Percentiles rank a stretch among this genome's conserved stretches.
These are phyloP conservation scores for Spisula subtruncata DNA, from an alignment of 2,888 invertebrate species.

Conservation along the genomic window DNA sequence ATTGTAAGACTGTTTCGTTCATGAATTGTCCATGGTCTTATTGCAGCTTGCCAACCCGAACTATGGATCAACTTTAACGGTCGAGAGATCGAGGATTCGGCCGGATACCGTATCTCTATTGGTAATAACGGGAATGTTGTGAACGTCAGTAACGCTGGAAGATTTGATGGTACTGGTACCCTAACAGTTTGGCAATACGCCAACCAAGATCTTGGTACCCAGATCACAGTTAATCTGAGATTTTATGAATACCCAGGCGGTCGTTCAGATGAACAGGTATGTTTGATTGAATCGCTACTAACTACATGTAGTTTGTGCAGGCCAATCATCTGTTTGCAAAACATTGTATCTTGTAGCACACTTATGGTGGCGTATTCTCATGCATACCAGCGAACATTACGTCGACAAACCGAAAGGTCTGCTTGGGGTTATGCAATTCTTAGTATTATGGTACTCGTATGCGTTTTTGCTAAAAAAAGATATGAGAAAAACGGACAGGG, in stretches of 20 bases:
- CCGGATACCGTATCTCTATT: constrained; percentile 70
- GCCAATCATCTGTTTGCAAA: no score
- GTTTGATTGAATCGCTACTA: no score
- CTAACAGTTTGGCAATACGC: constrained; percentile 74
- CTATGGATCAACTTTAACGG: constrained; percentile 72
- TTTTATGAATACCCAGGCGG: constrained; percentile 75
- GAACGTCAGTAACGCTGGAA: constrained; percentile 73
- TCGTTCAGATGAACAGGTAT: constrained; percentile 69
- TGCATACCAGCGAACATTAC: no score
- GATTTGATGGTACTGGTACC: constrained; percentile 74
- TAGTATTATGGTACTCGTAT: no score
- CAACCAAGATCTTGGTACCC: constrained; percentile 70
- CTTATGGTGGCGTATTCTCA: no score
- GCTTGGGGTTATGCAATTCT: no score
- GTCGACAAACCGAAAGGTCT: no score
- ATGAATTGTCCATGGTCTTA: not conserved
- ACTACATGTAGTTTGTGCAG: no score
- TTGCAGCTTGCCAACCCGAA: constrained; percentile 73
- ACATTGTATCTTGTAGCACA: no score
- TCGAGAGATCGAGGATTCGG: constrained; percentile 67
- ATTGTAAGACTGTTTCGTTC: no score
- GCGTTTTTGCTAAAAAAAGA: no score
- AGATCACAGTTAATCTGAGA: constrained; percentile 69
- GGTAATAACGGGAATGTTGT: constrained; percentile 74
- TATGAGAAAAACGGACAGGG: no score